phyloP scores from a whole-genome alignment of 1,140 invertebrate genomes.

The Drosophila repletoides region DNA sequence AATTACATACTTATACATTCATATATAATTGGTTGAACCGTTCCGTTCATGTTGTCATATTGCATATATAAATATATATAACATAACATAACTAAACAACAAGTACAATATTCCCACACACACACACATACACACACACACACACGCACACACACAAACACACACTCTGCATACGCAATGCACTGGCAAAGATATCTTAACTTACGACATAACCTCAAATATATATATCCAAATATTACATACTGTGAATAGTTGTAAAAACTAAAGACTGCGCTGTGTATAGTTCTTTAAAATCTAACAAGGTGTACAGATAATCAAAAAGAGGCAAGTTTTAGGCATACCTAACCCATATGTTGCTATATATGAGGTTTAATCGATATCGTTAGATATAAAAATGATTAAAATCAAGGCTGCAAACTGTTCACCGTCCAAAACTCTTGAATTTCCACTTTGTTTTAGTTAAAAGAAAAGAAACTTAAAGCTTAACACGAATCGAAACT shows the following conservation, averaged over 20 bases:
- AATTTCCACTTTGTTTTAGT: too few relatives aligned
- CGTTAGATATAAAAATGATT: neutral
- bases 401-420: too few relatives aligned
- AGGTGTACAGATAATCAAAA: constrained; percentile 2
- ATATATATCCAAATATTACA: constrained; percentile 1
- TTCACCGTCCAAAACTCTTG: too few relatives aligned
- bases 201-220: constrained; percentile 27
- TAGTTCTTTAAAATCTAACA: constrained; percentile 21
- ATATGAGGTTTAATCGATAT: too few relatives aligned
- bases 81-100: constrained; percentile 39
- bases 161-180: constrained; percentile 68
- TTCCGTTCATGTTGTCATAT: constrained; percentile 18
- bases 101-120: constrained; percentile 42
- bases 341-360: neutral
- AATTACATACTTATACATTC: too few relatives aligned
- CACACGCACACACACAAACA: constrained; percentile 38
- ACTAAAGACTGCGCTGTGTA: constrained; percentile 8
- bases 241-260: constrained; percentile 29
- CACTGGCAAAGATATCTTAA: constrained; percentile 69
- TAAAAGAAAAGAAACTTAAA: too few relatives aligned
- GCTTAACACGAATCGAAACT: too few relatives aligned
- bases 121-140: constrained; percentile 38
- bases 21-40: constrained; percentile 10
- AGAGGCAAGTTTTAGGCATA: neutral
- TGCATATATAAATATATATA: constrained; percentile 29